A percentile compares a stretch with the other conserved stretches of the same genome.
Evolutionary conservation across 2,888 invertebrate genomes (phyloP).

Genomic region (Volucella bombylans): DNA sequence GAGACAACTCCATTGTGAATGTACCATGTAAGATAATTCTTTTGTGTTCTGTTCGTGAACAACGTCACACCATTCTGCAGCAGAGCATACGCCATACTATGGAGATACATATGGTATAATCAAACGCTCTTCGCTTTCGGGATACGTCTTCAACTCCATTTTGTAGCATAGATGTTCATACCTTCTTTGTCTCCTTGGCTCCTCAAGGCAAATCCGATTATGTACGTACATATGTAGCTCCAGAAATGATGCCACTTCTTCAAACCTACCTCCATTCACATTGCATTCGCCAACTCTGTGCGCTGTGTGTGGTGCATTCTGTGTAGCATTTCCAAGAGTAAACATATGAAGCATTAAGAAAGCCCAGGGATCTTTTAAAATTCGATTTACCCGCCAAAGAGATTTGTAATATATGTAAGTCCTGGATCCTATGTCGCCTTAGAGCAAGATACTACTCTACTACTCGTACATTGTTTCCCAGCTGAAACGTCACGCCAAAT

Average conservation of each 20-base stretch:
- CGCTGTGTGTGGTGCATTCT: neutral
- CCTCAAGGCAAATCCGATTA: constrained; percentile 51
- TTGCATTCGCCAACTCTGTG: too few species aligned
- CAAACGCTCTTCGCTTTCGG: constrained; percentile 11
- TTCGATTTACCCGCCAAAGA: constrained; percentile 48
- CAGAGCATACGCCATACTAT: neutral
- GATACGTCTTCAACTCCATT: constrained; percentile 6
- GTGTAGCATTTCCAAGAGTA: constrained; percentile 24
- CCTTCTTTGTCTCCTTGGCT: constrained; percentile 35
- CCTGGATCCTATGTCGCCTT: neutral
- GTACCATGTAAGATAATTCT: constrained; percentile 58
- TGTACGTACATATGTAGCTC: constrained; percentile 11
- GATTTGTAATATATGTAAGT: constrained; percentile 9
- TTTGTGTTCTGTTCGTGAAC: constrained; percentile 53
- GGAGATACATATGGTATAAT: neutral
- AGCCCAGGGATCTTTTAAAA: constrained; percentile 51
- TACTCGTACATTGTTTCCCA: neutral
- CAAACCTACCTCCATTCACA: neutral
- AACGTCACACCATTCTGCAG: constrained; percentile 37
- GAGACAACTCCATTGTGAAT: constrained; percentile 69
- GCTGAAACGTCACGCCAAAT: constrained; percentile 1
- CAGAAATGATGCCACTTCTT: constrained; percentile 27
- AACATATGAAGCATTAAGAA: constrained; percentile 32
- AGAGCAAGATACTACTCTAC: neutral
- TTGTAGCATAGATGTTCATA: neutral